Conservation (phyloP, 2,113 vertebrate species). For the Sciurus niger region DNA sequence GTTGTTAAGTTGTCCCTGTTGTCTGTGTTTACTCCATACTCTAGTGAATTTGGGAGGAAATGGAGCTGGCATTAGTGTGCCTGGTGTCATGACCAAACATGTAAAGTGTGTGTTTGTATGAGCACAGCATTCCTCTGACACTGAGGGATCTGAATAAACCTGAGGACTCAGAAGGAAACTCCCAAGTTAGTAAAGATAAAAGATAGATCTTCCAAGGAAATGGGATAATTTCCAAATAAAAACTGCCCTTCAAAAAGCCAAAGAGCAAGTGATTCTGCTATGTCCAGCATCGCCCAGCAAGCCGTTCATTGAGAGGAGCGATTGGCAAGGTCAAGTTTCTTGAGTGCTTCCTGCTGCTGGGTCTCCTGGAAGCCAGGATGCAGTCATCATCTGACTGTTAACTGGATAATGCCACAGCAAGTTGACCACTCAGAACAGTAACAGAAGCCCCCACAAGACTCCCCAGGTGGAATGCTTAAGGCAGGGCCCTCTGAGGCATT, state of each 20-base stretch:
- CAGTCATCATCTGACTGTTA: background rate
- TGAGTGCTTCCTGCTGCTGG: background rate
- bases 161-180: background rate
- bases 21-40: background rate
- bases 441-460: background rate
- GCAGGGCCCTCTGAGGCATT: background rate
- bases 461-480: background rate
- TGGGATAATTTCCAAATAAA: background rate
- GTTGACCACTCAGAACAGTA: background rate
- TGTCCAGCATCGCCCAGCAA: accelerated
- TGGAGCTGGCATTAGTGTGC: background rate
- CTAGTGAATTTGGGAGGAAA: background rate
- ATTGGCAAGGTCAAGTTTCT: background rate
- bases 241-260: background rate
- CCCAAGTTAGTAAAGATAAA: background rate
- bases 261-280: background rate
- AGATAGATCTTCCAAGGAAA: background rate
- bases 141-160: background rate
- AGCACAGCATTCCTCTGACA: background rate
- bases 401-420: background rate
- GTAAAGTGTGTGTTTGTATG: background rate
- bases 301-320: accelerated
- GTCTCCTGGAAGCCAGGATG: background rate
- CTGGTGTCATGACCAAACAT: background rate
- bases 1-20: background rate